Conservation (phyloP, 2,797 vertebrate genomes). For the Enteromius afrohamiltoni region DNA sequence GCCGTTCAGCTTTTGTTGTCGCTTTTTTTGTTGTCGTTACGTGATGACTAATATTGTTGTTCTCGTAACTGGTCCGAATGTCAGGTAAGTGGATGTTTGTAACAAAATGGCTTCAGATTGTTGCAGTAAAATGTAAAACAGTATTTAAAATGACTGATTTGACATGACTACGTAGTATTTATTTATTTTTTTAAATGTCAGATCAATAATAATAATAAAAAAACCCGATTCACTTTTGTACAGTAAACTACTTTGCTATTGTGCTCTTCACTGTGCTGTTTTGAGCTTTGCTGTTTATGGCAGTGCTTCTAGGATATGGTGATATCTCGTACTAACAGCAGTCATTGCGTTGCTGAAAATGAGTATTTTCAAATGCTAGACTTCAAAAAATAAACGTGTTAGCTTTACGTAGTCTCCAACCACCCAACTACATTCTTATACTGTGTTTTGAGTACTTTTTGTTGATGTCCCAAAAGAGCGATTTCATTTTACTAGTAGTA, state of each 20-base stretch:
- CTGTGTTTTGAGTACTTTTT: not conserved
- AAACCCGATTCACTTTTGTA: not conserved
- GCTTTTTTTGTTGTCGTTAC: slow-evolving; percentile 23
- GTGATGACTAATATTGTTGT: slow-evolving; percentile 67
- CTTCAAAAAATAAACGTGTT: not conserved
- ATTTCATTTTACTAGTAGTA: not conserved
- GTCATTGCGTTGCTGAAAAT: not conserved
- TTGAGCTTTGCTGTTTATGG: not conserved
- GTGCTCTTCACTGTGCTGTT: not conserved
- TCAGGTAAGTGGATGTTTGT: slow-evolving; percentile 67
- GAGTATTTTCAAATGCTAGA: not conserved
- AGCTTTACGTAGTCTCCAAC: not conserved
- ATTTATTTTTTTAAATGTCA: not conserved
- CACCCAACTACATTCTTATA: not conserved
- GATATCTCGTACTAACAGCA: not conserved
- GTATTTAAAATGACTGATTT: not conserved
- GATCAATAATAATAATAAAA: not conserved
- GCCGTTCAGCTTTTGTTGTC: not conserved
- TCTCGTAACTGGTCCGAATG: slow-evolving; percentile 62
- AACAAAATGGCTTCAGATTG: not conserved
- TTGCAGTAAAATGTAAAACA: not conserved
- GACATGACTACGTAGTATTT: not conserved
- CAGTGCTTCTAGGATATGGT: not conserved
- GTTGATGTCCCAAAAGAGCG: not conserved
- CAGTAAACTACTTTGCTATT: not conserved